These are phyloP conservation scores for Drosophila micromelanica DNA, from an alignment of 1,140 invertebrate species.

Conservation along the genomic window DNA sequence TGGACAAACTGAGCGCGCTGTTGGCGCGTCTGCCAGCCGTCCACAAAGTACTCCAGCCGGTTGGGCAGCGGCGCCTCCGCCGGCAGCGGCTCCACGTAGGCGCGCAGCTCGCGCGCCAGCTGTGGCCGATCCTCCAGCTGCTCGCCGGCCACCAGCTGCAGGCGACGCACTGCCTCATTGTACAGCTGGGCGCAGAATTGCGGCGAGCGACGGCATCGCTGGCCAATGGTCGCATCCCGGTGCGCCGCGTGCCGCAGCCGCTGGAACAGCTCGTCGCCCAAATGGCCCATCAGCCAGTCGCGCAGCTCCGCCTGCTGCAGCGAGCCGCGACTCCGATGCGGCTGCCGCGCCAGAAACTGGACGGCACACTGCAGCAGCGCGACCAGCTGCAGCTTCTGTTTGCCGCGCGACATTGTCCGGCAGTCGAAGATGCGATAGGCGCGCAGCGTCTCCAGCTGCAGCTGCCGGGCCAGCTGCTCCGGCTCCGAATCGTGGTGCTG, in stretches of 20 bases:
- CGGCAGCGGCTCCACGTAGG: constrained; percentile 78
- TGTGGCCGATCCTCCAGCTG: constrained; percentile 84
- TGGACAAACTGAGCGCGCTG: constrained; percentile 21
- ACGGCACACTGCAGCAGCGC: constrained; percentile 45
- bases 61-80: constrained; percentile 80
- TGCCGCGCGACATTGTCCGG: constrained; percentile 7
- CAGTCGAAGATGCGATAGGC: constrained; percentile 27
- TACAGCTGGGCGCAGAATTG: constrained; percentile 87
- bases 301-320: constrained; percentile 42
- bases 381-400: constrained; percentile 41
- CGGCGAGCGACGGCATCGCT: constrained; percentile 85
- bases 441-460: constrained; percentile 56
- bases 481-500: constrained; percentile 38
- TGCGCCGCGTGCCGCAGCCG: constrained; percentile 85
- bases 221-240: constrained; percentile 85
- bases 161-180: constrained; percentile 87
- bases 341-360: constrained; percentile 50
- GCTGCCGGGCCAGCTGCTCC: constrained; percentile 24
- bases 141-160: constrained; percentile 87
- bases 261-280: constrained; percentile 87
- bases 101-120: constrained; percentile 86
- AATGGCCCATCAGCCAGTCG: constrained; percentile 45
- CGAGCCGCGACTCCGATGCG: constrained; percentile 3
- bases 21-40: constrained; percentile 84
- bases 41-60: constrained; percentile 86